phyloP scores from a whole-genome alignment of 2,113 vertebrate species.

The Microtus ochrogaster region DNA sequence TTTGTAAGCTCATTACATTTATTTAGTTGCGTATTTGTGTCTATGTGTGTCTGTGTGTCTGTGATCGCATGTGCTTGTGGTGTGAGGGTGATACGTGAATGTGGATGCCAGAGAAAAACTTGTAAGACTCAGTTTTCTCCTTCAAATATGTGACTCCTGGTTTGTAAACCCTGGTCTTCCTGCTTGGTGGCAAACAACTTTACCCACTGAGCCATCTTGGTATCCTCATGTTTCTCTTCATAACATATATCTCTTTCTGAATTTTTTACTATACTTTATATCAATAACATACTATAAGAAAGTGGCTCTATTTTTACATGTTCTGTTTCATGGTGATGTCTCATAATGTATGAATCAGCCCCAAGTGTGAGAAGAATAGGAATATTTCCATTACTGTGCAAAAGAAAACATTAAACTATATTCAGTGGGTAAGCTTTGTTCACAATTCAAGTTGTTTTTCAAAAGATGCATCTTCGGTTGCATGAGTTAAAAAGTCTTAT shows the following conservation, averaged over 20 bases:
- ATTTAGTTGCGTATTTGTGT: background rate
- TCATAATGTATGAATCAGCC: background rate
- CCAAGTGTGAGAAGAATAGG: background rate
- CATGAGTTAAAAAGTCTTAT: too few species aligned
- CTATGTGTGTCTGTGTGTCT: background rate
- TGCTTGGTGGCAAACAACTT: background rate
- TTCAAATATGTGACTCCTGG: background rate
- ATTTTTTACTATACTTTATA: background rate
- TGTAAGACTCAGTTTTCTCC: background rate
- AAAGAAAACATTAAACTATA: background rate
- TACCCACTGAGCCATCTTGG: background rate
- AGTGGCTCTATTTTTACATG: background rate
- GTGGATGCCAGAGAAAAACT: background rate
- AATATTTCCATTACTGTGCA: background rate
- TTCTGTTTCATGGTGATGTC: background rate
- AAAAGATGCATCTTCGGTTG: background rate
- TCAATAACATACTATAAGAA: background rate
- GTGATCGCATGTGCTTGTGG: background rate
- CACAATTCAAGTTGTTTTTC: background rate
- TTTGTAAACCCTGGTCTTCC: background rate
- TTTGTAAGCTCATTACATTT: background rate
- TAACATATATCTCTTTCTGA: background rate
- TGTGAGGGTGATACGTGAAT: background rate
- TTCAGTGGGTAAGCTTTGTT: background rate
- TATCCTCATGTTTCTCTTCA: background rate